Evolutionary conservation across 2,113 vertebrate species (phyloP).

Genomic region (Silurus meridionalis): DNA sequence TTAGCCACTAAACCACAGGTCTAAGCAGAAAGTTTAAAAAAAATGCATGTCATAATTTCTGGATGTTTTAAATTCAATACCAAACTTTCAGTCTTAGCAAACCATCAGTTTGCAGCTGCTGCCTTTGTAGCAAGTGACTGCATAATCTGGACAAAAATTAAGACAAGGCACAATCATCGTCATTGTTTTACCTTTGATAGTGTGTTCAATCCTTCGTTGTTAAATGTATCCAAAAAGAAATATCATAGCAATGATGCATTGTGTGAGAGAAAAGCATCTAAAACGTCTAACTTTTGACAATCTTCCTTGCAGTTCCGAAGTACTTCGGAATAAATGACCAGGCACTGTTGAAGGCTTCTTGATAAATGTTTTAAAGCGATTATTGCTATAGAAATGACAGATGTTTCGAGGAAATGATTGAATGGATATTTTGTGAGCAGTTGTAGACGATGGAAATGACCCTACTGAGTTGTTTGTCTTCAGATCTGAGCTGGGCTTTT

Average conservation of each 20-base stretch:
- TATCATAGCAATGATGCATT: not conserved
- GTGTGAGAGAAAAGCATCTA: not conserved
- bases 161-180: constrained; percentile 8
- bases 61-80: not conserved
- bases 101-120: constrained; percentile 5
- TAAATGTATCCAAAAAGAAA: not conserved
- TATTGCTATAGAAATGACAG: not conserved
- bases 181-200: constrained; percentile 1
- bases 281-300: not conserved
- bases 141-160: not conserved
- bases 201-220: not conserved
- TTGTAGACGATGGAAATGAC: constrained; percentile 1
- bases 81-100: too few species aligned
- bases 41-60: not conserved
- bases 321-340: not conserved
- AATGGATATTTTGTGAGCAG: not conserved
- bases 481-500: not conserved
- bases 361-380: not conserved
- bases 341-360: not conserved
- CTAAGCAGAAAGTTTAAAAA: not conserved
- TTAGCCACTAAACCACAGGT: not conserved
- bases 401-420: not conserved
- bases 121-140: constrained; percentile 9
- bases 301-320: not conserved
- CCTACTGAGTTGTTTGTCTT: not conserved